Evolutionary conservation across 2,113 vertebrate species (phyloP).

Genomic region (Odocoileus hemionus): DNA sequence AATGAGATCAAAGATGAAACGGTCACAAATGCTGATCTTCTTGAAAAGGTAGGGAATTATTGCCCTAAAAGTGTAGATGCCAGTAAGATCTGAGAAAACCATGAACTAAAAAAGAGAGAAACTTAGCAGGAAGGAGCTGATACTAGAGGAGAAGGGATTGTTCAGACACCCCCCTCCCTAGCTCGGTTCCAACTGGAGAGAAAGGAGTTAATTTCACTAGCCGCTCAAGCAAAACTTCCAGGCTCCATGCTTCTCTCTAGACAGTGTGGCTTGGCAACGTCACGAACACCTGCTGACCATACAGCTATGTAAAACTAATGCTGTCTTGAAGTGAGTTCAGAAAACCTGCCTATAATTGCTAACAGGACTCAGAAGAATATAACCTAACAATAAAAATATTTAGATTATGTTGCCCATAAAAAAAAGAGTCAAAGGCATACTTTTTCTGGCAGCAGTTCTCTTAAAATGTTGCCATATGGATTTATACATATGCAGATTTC

Average conservation of each 20-base stretch:
- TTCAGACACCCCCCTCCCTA: not conserved
- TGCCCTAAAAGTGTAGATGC: constrained; percentile 44
- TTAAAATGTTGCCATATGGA: constrained; percentile 74
- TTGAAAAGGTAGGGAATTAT: constrained; percentile 68
- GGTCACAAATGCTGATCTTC: constrained; percentile 2
- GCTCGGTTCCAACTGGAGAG: not conserved
- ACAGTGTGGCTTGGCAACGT: constrained; percentile 70
- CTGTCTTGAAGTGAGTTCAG: constrained; percentile 74
- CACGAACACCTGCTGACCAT: constrained; percentile 77
- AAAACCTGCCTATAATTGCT: constrained; percentile 79
- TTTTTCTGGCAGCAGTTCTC: constrained; percentile 67
- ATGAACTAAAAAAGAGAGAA: not conserved
- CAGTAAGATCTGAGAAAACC: constrained; percentile 55
- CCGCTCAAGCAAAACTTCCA: constrained; percentile 24
- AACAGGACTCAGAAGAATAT: constrained; percentile 77
- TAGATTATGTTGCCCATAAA: constrained; percentile 77
- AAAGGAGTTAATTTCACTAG: constrained; percentile 52
- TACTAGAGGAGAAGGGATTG: not conserved
- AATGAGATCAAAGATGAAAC: constrained; percentile 57
- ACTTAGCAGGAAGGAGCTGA: not conserved
- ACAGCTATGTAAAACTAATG: constrained; percentile 61
- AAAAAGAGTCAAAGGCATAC: constrained; percentile 70
- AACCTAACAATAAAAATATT: constrained; percentile 83
- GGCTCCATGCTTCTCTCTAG: constrained; percentile 45
- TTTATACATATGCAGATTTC: constrained; percentile 73